Percentiles rank a stretch among this genome's conserved stretches.
Evolutionary conservation across 2,888 invertebrate species (phyloP).

Genomic region (Drosophila anceps): DNA sequence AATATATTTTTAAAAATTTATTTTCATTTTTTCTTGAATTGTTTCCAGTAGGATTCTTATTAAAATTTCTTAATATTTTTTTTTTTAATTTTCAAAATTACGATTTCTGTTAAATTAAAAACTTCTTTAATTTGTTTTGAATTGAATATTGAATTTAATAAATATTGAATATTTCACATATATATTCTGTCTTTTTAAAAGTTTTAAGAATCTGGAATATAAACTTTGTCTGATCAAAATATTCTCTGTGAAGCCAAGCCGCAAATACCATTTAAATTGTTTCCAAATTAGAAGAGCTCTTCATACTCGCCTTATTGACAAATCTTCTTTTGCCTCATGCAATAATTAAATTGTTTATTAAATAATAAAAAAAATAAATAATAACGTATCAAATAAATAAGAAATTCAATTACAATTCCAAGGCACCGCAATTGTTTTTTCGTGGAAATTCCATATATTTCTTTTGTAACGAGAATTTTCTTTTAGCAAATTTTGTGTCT

Average conservation of each 20-base stretch:
- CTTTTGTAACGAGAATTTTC: constrained; percentile 1
- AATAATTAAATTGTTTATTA: constrained; percentile 4
- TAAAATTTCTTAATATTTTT: no score
- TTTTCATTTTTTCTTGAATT: no score
- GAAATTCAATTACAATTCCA: constrained; percentile 10
- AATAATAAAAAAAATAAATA: not conserved
- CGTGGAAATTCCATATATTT: constrained; percentile 8
- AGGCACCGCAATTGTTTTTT: constrained; percentile 10
- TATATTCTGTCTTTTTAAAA: no score
- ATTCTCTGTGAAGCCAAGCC: no score
- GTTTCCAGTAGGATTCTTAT: no score
- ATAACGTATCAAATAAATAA: constrained; percentile 10
- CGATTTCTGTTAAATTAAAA: no score
- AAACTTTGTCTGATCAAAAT: not conserved
- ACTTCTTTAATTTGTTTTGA: no score
- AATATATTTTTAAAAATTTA: no score
- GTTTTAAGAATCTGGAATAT: not conserved
- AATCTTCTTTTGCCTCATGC: not conserved
- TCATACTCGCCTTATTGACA: not conserved
- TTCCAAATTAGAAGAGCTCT: not conserved
- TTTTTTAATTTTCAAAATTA: no score
- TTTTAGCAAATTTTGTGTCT: constrained; percentile 1
- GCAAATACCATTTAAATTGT: not conserved
- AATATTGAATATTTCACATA: no score
- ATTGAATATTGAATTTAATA: no score